These are phyloP conservation scores for Odocoileus hemionus DNA, from an alignment of 2,113 vertebrate species.

Conservation along the genomic window DNA sequence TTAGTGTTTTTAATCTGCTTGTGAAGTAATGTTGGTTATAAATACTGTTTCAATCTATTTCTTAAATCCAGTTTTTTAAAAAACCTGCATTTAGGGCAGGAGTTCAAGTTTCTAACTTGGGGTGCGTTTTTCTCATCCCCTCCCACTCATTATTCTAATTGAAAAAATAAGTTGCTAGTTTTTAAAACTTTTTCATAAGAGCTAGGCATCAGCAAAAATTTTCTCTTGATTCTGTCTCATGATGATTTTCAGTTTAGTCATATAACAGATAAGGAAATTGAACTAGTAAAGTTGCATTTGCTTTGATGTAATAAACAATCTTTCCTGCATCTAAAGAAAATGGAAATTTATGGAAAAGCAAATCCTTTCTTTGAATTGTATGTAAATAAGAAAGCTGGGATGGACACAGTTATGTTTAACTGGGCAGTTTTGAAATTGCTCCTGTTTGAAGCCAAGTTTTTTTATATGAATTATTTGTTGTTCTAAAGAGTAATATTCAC, in stretches of 20 bases:
- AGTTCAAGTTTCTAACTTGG: slow-evolving; percentile 34
- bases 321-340: background rate
- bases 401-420: background rate
- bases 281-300: background rate
- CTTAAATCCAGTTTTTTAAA: background rate
- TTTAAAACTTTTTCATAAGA: slow-evolving; percentile 23
- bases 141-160: background rate
- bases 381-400: background rate
- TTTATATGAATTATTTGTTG: slow-evolving; percentile 27
- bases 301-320: slow-evolving; percentile 35
- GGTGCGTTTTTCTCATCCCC: background rate
- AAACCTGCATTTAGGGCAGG: background rate
- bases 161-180: background rate
- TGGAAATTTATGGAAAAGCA: slow-evolving; percentile 18
- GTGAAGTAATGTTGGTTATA: background rate
- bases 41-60: slow-evolving; percentile 8
- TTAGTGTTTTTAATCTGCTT: background rate
- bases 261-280: slow-evolving; percentile 5
- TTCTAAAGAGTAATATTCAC: background rate
- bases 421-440: background rate
- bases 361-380: slow-evolving; percentile 15
- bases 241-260: slow-evolving; percentile 20
- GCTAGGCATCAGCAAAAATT: background rate
- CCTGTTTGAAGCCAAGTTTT: slow-evolving; percentile 23
- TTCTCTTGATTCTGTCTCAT: slow-evolving; percentile 7